A percentile compares a stretch with the other conserved stretches of the same genome.
These are phyloP conservation scores for Daubentonia madagascariensis DNA, from an alignment of 2,113 vertebrate species.

Conservation along the genomic window DNA sequence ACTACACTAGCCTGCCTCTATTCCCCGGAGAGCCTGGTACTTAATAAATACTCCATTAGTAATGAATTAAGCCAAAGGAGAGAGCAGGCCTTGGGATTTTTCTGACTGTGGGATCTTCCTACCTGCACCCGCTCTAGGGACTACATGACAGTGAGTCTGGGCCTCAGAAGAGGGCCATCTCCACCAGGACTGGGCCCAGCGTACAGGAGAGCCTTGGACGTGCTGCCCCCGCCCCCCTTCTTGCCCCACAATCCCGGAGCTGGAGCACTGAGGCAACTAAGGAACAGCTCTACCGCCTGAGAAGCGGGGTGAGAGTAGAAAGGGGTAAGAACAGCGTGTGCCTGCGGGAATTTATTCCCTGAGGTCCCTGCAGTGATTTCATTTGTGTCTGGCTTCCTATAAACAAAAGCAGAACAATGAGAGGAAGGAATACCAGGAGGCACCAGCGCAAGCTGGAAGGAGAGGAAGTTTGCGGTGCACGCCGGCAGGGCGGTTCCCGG, in stretches of 20 bases:
- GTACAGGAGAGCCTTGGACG: neutral
- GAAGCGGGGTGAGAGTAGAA: neutral
- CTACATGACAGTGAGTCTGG: neutral
- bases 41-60: conserved; percentile 14
- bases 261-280: neutral
- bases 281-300: neutral
- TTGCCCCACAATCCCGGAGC: neutral
- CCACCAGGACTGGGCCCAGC: neutral
- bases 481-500: conserved; percentile 60
- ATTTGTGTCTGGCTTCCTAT: conserved; percentile 70
- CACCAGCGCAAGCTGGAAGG: neutral
- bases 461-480: conserved; percentile 66
- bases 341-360: conserved; percentile 51
- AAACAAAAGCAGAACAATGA: conserved; percentile 79
- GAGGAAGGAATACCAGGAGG: conserved; percentile 74
- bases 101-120: neutral
- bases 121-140: neutral
- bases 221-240: neutral
- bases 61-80: conserved; percentile 2
- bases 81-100: neutral
- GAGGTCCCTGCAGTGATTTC: conserved; percentile 26
- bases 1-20: neutral
- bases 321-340: conserved; percentile 40
- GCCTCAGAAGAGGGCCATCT: neutral
- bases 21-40: neutral